Evolutionary conservation across 1,140 invertebrate species (phyloP), one percentile per base, ranked within the genome.

Genomic region (Dendroctonus valens): DNA sequence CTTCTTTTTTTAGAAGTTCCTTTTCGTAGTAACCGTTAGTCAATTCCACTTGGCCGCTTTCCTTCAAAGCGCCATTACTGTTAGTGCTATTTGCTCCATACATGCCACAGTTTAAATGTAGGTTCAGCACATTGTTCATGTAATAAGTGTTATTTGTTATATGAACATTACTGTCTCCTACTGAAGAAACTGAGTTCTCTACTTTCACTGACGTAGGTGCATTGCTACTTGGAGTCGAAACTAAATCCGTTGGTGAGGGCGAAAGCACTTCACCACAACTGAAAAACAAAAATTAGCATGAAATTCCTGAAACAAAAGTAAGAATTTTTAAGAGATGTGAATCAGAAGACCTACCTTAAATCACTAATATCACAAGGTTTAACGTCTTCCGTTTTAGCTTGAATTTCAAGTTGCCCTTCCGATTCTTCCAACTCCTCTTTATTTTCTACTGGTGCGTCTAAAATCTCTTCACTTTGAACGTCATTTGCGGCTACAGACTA

Each of bases 1-100:
- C 54, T 39, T 72, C 71, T 50, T 72, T 72, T 46, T 70, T 72
- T 7, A 73, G 52, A 7, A 71, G 55, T 4, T 73, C 70, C 41
- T 58, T 70, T 44, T 70, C 67, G 15, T 60, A 69, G 46, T 66
- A 68, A 15, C 70, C 69, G 37, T 65, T 65, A 59, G 67, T 73
- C 41, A 69, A 41, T 14, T 67, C 57, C 48, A 49, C 6, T 14
- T 67, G 42, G 3, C 59, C 59, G n/a, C 57, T 55, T 15, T 37
- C 14, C 8, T 55, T 49, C 6, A n/a, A 4, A 52, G 12, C 46
- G 5, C n/a, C 15, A 7, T 15, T 55, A 41, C 7, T 48, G 26
- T 54, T 63, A 4, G 14, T 39, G 41, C 5, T 12, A 58, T 26
- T 26, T 26, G 26, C 26, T 26, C 26, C 26, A 26, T 26, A 26